Percentiles rank a stretch among this genome's conserved stretches.
phyloP scores from a whole-genome alignment of 2,797 vertebrate genomes.

The Dromococcyx pavoninus region DNA sequence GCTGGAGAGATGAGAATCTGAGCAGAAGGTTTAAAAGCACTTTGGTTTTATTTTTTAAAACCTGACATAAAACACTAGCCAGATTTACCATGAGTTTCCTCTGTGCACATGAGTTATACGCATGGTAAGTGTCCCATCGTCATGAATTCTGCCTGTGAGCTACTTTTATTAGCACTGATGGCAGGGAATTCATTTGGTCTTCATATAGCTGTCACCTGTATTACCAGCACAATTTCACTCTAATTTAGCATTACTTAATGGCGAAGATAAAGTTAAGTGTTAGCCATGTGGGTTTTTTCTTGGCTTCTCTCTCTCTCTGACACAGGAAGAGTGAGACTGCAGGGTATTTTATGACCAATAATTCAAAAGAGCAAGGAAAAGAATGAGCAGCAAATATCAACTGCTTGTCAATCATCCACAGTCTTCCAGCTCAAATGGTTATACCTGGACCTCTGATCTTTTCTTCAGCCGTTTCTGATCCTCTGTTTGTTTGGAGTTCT shows the following conservation, averaged over 20 bases:
- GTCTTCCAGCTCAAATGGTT: constrained; percentile 52
- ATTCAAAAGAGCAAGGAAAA: constrained; percentile 54
- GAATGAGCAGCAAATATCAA: constrained; percentile 64
- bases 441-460: constrained; percentile 44
- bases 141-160: constrained; percentile 43
- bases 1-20: background rate
- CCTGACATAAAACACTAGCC: background rate
- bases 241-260: constrained; percentile 72
- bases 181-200: constrained; percentile 68
- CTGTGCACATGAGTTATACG: constrained; percentile 29
- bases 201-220: constrained; percentile 73
- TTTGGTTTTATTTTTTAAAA: background rate
- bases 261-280: constrained; percentile 69
- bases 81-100: constrained; percentile 33
- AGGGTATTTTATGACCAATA: constrained; percentile 61
- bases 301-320: constrained; percentile 31
- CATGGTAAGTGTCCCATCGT: constrained; percentile 3
- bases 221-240: constrained; percentile 55
- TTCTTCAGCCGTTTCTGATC: background rate
- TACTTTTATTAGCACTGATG: constrained; percentile 54
- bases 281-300: constrained; percentile 57
- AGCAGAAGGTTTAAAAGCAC: constrained; percentile 23
- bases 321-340: constrained; percentile 29
- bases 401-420: constrained; percentile 54
- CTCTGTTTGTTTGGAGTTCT: constrained; percentile 43